phyloP scores from a whole-genome alignment of 2,888 invertebrate species.

The Drosophila robusta region DNA sequence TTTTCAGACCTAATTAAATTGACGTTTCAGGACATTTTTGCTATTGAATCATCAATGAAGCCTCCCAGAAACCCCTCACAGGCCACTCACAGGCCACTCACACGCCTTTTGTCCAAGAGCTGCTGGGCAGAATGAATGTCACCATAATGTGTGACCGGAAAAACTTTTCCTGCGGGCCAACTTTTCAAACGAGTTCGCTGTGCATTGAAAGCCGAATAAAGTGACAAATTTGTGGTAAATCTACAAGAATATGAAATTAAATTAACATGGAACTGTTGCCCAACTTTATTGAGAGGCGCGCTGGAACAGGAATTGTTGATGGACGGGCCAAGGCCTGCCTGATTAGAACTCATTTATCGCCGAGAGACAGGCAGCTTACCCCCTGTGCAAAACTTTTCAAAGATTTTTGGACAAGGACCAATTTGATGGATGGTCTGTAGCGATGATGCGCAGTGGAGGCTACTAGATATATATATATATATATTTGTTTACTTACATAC shows the following conservation, averaged over 20 bases:
- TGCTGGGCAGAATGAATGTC: conserved; percentile 42
- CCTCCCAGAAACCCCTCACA: neutral
- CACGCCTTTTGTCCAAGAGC: neutral
- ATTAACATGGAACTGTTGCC: conserved; percentile 65
- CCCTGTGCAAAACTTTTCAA: conserved; percentile 45
- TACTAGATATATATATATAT: neutral
- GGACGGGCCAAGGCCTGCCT: conserved; percentile 39
- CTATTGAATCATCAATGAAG: conserved; percentile 10
- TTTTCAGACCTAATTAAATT: conserved; percentile 41
- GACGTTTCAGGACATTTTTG: conserved; percentile 28
- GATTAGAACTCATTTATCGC: conserved; percentile 63
- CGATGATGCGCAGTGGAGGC: conserved; percentile 7
- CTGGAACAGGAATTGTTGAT: conserved; percentile 22
- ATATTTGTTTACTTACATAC: neutral
- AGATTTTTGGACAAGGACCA: conserved; percentile 51
- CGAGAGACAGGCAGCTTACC: conserved; percentile 32
- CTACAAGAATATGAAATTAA: conserved; percentile 69
- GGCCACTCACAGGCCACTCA: neutral
- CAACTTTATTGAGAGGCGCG: conserved; percentile 48
- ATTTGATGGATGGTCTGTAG: conserved; percentile 63
- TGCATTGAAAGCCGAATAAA: conserved; percentile 57
- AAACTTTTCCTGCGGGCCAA: conserved; percentile 51
- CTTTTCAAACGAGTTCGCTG: conserved; percentile 50
- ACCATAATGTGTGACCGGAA: conserved; percentile 60
- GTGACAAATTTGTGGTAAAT: conserved; percentile 68